Percentiles rank a stretch among this genome's conserved stretches.
Conservation (phyloP, 2,888 invertebrate species). For the Lochmaea crataegi region DNA sequence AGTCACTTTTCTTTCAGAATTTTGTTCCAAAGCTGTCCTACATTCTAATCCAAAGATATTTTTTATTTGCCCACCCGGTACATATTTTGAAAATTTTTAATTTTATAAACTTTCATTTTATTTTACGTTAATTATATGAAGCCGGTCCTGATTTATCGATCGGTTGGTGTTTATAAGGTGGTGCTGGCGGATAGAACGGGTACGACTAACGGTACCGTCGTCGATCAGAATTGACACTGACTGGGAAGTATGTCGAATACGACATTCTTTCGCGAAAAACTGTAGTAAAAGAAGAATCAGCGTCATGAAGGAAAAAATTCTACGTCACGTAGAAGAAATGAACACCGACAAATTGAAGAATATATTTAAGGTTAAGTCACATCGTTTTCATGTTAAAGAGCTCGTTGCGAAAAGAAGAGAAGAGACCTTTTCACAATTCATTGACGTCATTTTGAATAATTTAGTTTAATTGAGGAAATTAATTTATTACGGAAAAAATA, state of each 20-base stretch:
- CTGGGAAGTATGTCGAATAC: constrained; percentile 30
- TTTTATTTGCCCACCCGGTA: too few relatives aligned
- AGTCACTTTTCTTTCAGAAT: too few relatives aligned
- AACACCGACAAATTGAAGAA: neutral
- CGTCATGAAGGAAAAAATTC: neutral
- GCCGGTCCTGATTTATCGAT: constrained; percentile 9
- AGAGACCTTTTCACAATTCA: too few relatives aligned
- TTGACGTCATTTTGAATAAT: too few relatives aligned
- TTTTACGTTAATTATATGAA: neutral
- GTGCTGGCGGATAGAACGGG: constrained; percentile 28
- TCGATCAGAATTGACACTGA: constrained; percentile 34
- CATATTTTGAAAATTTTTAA: too few relatives aligned
- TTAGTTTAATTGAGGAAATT: too few relatives aligned
- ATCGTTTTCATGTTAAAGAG: too few relatives aligned
- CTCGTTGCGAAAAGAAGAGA: too few relatives aligned
- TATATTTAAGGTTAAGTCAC: too few relatives aligned
- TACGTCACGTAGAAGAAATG: neutral
- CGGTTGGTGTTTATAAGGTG: constrained; percentile 25
- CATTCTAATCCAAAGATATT: too few relatives aligned
- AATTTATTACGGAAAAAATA: neutral
- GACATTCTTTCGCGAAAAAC: constrained; percentile 32
- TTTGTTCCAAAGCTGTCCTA: too few relatives aligned
- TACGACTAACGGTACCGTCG: constrained; percentile 38
- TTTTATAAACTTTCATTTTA: too few relatives aligned
- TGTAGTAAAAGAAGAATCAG: constrained; percentile 16